phyloP scores from a whole-genome alignment of 2,113 vertebrate genomes.

The Aphyosemion australe region DNA sequence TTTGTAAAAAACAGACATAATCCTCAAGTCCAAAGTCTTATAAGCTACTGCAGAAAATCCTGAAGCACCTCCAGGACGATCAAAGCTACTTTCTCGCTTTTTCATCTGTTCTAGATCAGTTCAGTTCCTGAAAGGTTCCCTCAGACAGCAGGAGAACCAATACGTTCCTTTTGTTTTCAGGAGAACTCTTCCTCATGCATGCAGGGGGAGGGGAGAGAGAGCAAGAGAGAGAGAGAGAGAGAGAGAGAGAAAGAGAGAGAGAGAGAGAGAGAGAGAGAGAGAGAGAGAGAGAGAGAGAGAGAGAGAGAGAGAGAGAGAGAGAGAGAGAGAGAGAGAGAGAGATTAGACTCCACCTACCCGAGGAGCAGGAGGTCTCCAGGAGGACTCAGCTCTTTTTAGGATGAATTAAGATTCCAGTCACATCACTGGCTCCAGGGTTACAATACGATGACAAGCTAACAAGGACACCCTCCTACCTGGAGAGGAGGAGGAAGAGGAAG shows the following conservation, averaged over 20 bases:
- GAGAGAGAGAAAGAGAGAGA: no score
- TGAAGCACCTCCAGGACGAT: no score
- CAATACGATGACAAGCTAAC: constrained; percentile 53
- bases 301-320: no score
- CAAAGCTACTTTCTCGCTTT: no score
- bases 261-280: no score
- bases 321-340: neutral
- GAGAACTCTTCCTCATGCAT: neutral
- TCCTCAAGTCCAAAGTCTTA: no score
- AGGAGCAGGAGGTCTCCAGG: constrained; percentile 27
- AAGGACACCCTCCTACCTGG: constrained; percentile 53
- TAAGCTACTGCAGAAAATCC: no score
- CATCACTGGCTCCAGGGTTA: constrained; percentile 51
- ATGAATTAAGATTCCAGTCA: constrained; percentile 46
- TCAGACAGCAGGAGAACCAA: neutral
- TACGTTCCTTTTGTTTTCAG: no score
- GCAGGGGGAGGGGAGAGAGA: neutral
- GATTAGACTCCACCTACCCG: constrained; percentile 25
- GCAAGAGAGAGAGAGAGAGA: no score
- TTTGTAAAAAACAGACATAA: no score
- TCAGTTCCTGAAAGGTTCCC: neutral
- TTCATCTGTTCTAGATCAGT: no score
- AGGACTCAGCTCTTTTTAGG: neutral
- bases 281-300: no score
- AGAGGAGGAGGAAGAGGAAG: neutral